Evolutionary conservation across 2,113 vertebrate species (phyloP).

Genomic region (Mobula birostris): DNA sequence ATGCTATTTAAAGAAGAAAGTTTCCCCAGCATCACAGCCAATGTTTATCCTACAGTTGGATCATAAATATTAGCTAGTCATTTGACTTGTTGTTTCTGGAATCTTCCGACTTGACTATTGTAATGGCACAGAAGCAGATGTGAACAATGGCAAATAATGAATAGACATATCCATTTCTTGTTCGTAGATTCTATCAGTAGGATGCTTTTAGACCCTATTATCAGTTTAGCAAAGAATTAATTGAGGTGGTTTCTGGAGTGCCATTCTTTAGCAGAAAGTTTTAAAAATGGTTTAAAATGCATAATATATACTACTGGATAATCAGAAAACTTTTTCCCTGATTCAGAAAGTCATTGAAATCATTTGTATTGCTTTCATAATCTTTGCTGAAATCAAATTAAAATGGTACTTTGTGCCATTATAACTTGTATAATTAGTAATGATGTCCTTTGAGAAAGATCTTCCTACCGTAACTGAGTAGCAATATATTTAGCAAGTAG

Average conservation of each 20-base stretch:
- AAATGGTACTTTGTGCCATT: background rate
- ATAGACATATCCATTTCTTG: background rate
- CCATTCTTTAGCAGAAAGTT: background rate
- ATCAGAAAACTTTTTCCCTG: background rate
- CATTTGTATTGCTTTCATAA: background rate
- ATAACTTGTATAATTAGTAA: background rate
- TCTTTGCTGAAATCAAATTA: background rate
- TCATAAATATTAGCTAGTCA: background rate
- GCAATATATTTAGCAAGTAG: background rate
- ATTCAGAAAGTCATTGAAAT: background rate
- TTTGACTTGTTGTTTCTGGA: background rate
- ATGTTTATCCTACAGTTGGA: background rate
- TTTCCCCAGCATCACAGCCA: background rate
- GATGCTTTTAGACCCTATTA: too few relatives aligned
- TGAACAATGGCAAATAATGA: background rate
- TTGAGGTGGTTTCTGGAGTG: background rate
- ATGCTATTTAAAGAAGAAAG: background rate
- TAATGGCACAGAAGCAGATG: background rate
- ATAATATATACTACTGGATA: background rate
- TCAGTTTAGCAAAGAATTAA: too few relatives aligned
- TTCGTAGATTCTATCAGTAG: background rate
- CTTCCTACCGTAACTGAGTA: background rate
- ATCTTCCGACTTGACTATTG: background rate
- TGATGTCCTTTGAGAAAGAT: background rate
- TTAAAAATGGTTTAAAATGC: background rate